Base-by-base conservation (phyloP, 2,797 vertebrate genomes). In the Neosalanx taihuensis region DNA sequence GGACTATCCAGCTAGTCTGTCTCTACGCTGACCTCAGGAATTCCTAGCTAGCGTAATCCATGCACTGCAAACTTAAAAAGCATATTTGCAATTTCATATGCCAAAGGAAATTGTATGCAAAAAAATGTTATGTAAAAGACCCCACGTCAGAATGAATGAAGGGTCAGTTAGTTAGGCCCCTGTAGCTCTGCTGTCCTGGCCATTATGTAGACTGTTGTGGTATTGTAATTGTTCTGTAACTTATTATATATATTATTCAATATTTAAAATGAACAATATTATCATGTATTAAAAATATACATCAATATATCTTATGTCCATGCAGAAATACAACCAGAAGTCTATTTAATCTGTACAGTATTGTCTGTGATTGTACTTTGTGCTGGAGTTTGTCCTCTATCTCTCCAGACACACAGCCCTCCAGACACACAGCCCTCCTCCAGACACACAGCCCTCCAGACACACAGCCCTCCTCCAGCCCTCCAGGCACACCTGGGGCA, bases 91-190 rank as follows among this genome's bases (percentile, higher is more conserved):
- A 75, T 77, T 84, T 80, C 79, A 79, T 81, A 80, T 75, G 79
- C 81, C 83, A 87, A 88, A 79, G 76, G 85, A 83, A 85, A 89
- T 86, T 89, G 82, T 85, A 91, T 90, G 90, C 87, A 92, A 91
- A 89, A 87, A 81, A 76, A 75, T n/a, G 65, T 72, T 85, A 89
- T 90, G 85, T 88, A 91, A 87, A 90, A 86, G 76, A 84, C 79
- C 76, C 26, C 30, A 72, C 67, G 7, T 59, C 79, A 87, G 87
- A 86, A 83, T 87, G 77, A 89, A 90, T 85, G 77, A 78, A 80
- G 57, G 79, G 74, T 86, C 70, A 83, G 88, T 88, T 84, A 83
- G 88, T 88, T 84, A 84, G 83, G 31, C 57, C 30, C 46, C 62
- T 56, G 6, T n/a, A 6, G 31, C 9, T 18, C 51, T 67, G 30